Evolutionary conservation across 2,797 vertebrate species (phyloP).

Genomic region (Poliocrania exsul): DNA sequence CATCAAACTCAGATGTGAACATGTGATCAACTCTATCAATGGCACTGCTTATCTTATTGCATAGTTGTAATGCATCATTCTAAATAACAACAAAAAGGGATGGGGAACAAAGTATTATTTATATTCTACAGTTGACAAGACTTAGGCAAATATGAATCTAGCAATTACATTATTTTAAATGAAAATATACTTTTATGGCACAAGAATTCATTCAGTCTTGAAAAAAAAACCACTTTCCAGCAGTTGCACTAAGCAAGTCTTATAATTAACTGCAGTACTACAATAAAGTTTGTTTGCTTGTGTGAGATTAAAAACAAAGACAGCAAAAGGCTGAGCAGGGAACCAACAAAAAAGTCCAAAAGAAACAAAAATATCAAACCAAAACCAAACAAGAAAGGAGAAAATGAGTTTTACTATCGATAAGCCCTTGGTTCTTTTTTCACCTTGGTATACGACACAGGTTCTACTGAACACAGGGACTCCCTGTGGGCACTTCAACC

Average conservation of each 20-base stretch:
- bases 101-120: background rate
- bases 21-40: slow-evolving; percentile 94
- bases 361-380: background rate
- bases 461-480: background rate
- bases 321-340: background rate
- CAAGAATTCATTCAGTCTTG: background rate
- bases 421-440: background rate
- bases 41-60: slow-evolving; percentile 91
- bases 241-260: background rate
- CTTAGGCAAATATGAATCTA: background rate
- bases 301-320: background rate
- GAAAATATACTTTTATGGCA: background rate
- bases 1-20: slow-evolving; percentile 94
- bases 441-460: background rate
- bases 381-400: background rate
- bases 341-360: background rate
- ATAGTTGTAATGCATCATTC: slow-evolving; percentile 93
- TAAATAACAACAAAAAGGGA: slow-evolving; percentile 61
- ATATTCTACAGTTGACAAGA: background rate
- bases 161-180: background rate
- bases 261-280: background rate
- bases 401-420: background rate
- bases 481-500: background rate
- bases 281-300: background rate
- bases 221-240: background rate